Evolutionary conservation across 2,113 vertebrate species (phyloP).

Genomic region (Lethenteron reissneri): DNA sequence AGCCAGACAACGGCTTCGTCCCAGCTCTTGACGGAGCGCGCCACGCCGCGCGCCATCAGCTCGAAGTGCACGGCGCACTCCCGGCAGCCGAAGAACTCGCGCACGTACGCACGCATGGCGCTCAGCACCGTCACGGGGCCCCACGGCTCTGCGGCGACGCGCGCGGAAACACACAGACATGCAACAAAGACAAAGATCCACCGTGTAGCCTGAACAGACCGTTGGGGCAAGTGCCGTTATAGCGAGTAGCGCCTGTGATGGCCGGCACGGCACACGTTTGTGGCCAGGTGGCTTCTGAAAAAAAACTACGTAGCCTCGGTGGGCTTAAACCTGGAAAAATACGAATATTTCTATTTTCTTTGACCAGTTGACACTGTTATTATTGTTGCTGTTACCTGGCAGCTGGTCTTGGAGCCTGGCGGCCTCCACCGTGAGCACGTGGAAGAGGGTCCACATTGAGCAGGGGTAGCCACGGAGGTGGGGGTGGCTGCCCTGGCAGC

Average conservation of each 20-base stretch:
- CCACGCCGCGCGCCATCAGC: conserved; percentile 32
- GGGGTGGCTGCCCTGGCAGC: conserved; percentile 57
- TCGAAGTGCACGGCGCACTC: conserved; percentile 62
- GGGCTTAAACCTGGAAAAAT: too few species aligned
- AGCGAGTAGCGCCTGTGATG: too few species aligned
- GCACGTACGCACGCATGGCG: conserved; percentile 41
- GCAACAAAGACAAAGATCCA: too few species aligned
- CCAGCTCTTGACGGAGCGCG: conserved; percentile 24
- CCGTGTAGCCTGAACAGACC: too few species aligned
- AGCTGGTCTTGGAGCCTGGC: conserved; percentile 20
- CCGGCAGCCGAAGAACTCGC: conserved; percentile 57
- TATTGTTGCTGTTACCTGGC: too few species aligned
- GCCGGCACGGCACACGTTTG: too few species aligned
- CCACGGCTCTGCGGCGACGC: background rate
- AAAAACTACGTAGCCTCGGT: too few species aligned
- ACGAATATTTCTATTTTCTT: too few species aligned
- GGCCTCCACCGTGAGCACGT: conserved; percentile 45
- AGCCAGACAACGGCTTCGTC: conserved; percentile 60
- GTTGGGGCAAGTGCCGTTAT: too few species aligned
- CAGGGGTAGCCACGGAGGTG: conserved; percentile 65
- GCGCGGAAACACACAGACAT: background rate
- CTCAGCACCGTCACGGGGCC: conserved; percentile 35
- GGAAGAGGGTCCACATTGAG: conserved; percentile 74
- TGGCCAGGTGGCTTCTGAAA: too few species aligned
- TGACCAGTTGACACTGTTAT: too few species aligned